Base-by-base conservation (phyloP, 2,888 invertebrate species). In the Auanema freiburgensis region DNA sequence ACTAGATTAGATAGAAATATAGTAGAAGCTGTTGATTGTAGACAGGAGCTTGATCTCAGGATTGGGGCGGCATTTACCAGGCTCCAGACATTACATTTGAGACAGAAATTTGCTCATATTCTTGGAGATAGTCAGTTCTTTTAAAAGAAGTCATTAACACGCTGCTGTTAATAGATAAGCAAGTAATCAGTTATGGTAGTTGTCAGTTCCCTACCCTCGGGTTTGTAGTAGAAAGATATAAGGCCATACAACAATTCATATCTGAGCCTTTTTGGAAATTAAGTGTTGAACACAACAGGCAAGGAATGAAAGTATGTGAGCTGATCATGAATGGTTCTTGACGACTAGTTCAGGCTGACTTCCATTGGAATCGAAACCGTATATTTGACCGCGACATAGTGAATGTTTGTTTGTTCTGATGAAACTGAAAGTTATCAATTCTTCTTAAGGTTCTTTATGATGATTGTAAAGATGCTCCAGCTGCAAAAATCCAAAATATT, bases 171-270 rank as follows among this genome's bases (percentile, higher is more conserved):
- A 46, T 66, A 50, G 66, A 63, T 1, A 57, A 62, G 14, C 55
- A 71, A 60, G 74, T 83, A 1, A 91, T 99, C 53, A 97, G 96
- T 85, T 99, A 99, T 84, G 98, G 98, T 1, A 94, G 93, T 64
- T 99, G 98, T 83, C 98, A 99, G 85, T 97, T 99, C 85, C 98
- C 98, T 5, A 99, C 98, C 0, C 87, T 99, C n/a, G 98, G 98
- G 1, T 99, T 99, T 88, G 96, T 99, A n/a, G 97, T 95, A 0
- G 95, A 98, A 85, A 88, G 98, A 57, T 81, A 79, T 69, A 82
- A 81, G 69, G 69, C 72, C 25, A 77, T 74, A 46, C 72, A 78
- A 56, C 67, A 71, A 3, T 99, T 99, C 85, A 89, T 94, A 10
- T 87, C 92, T 0, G 96, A 98, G 86, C 88, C 89, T 4, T 99